A percentile compares a stretch with the other conserved stretches of the same genome.
These are phyloP conservation scores for Axea sp. DNA, from an alignment of 2,888 invertebrate species.

Conservation along the genomic window DNA sequence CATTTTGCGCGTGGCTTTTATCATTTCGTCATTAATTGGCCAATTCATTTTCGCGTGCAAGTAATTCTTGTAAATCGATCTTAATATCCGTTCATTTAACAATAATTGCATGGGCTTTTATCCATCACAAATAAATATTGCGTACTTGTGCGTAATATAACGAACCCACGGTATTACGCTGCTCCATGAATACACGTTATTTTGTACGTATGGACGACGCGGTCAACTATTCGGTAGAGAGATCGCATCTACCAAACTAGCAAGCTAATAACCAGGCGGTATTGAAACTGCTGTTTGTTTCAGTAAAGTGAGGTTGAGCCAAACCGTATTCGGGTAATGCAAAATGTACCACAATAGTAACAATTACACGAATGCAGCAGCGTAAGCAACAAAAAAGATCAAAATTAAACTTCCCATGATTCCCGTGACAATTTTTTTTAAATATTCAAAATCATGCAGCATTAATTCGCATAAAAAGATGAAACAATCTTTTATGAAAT, in stretches of 20 bases:
- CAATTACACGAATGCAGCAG: conserved; percentile 60
- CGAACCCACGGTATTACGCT: conserved; percentile 17
- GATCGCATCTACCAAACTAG: conserved; percentile 69
- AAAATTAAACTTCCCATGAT: too few relatives aligned
- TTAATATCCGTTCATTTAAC: too few relatives aligned
- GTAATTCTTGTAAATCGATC: too few relatives aligned
- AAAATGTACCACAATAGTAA: conserved; percentile 61
- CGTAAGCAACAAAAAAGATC: too few relatives aligned
- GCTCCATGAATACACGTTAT: conserved; percentile 44
- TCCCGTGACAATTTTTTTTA: too few relatives aligned
- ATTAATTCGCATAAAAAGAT: too few relatives aligned
- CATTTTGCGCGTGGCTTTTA: too few relatives aligned
- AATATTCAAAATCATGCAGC: too few relatives aligned
- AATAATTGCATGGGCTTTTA: too few relatives aligned
- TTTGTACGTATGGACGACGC: conserved; percentile 42
- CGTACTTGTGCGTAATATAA: conserved; percentile 21
- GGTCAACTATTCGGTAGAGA: conserved; percentile 59
- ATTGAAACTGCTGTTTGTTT: conserved; percentile 70
- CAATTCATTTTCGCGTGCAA: too few relatives aligned
- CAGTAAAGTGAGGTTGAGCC: conserved; percentile 64
- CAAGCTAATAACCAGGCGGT: conserved; percentile 68
- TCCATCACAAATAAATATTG: conserved; percentile 13
- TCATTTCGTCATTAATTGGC: too few relatives aligned
- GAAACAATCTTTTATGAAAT: too few relatives aligned
- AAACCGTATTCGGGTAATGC: conserved; percentile 68